Base-by-base conservation (phyloP, 35 echinoderm and acorn worm species). In the Chiridota heheva region DNA sequence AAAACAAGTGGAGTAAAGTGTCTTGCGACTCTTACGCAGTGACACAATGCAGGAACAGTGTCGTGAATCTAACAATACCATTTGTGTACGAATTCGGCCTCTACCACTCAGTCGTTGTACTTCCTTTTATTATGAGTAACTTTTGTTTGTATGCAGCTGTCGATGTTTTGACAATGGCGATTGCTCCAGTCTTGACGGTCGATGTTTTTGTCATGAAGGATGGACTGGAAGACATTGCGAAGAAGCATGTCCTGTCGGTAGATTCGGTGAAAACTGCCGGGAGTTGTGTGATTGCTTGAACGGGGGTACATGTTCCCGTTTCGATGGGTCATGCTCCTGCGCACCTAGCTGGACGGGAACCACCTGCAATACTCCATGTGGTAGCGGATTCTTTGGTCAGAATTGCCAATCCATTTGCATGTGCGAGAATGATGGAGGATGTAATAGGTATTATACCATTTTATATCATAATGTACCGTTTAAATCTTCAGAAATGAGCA, bases 401-500 rank as follows among this genome's bases (percentile, higher is more conserved):
- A 71, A 67, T 8, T 97, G 93, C 67, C 1, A 2, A 17, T 3
- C 83, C 12, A 42, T 4, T 29, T 97, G 93, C 41, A 41, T 25
- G 39, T 97, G 93, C 45, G 29, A 42, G 58, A 90, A 90, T 81
- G 69, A 44, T 22, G 88, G 59, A 3, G 7, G 0, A 3, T 87
- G 84, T 35, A 43, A 87, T 81, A 72, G 81, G n/a, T 75, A n/a
- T n/a, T n/a, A n/a, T n/a, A n/a, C n/a, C n/a, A n/a, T n/a, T n/a
- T n/a, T n/a, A n/a, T n/a, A n/a, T n/a, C n/a, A 81, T 6, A 75
- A 70, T 42, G 95, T 88, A 3, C 67, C 67, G 18, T 98, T 88
- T 73, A 44, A 64, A 20, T 98, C 89, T 45, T 25, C 48, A 17
- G 29, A 76, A 8, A 89, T 88, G 1, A 91, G 89, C 84, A 42